phyloP scores from a whole-genome alignment of 2,888 invertebrate species.

The Drosophila anceps region DNA sequence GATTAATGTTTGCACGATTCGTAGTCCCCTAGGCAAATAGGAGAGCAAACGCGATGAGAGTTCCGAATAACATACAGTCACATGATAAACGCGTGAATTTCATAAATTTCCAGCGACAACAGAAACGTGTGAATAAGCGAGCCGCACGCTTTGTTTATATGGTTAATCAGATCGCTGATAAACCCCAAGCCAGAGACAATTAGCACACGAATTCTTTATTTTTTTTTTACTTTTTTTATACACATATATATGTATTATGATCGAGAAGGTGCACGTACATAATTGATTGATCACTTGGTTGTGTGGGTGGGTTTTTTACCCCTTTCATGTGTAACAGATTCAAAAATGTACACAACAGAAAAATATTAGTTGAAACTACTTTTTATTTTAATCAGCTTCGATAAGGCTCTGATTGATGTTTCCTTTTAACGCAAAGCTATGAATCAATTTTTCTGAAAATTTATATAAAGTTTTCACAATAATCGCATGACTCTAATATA shows the following conservation, averaged over 20 bases:
- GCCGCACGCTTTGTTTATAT: slow-evolving; percentile 61
- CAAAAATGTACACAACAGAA: neutral
- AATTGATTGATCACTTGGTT: slow-evolving; percentile 26
- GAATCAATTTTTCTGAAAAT: neutral
- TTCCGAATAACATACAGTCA: slow-evolving; percentile 47
- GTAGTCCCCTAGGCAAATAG: slow-evolving; percentile 31
- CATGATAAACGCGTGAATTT: slow-evolving; percentile 73
- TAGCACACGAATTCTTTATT: slow-evolving; percentile 20
- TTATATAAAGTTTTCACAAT: neutral
- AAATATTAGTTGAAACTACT: neutral
- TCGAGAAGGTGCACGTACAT: slow-evolving; percentile 12
- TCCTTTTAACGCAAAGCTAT: neutral
- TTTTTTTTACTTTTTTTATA: too few species aligned
- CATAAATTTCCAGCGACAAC: slow-evolving; percentile 59
- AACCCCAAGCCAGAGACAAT: slow-evolving; percentile 33
- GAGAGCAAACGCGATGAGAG: slow-evolving; percentile 18
- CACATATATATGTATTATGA: neutral
- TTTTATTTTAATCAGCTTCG: slow-evolving; percentile 8
- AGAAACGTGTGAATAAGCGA: slow-evolving; percentile 70
- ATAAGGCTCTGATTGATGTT: neutral
- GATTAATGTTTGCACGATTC: slow-evolving; percentile 65
- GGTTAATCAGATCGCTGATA: slow-evolving; percentile 70
- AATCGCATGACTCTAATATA: neutral
- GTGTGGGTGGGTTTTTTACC: neutral
- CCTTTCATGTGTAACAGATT: neutral